A percentile compares a stretch with the other conserved stretches of the same genome.
phyloP scores from a whole-genome alignment of 92 coral and sea anemone genomes.

The Paramuricea clavata region DNA sequence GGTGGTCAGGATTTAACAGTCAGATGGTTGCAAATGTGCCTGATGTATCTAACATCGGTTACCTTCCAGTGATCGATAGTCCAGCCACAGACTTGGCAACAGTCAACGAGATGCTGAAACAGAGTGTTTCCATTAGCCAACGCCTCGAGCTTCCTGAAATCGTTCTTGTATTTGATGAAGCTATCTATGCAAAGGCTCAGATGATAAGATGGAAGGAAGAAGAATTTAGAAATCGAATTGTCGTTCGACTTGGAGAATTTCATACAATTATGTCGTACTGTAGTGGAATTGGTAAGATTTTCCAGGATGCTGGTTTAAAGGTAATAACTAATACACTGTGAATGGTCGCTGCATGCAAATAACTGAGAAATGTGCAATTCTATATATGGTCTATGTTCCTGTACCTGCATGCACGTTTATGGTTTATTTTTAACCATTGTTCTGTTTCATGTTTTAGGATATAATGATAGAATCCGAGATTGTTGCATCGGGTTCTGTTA shows the following conservation, averaged over 20 bases:
- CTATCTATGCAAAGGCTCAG: constrained; percentile 60
- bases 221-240: constrained; percentile 43
- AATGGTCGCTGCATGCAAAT: too few species aligned
- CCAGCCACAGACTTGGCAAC: constrained; percentile 73
- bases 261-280: constrained; percentile 51
- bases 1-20: constrained; percentile 45
- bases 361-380: too few species aligned
- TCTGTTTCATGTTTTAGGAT: not conserved
- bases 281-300: constrained; percentile 56
- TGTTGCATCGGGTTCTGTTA: constrained; percentile 20
- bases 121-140: constrained; percentile 62
- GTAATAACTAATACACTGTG: constrained; percentile 45
- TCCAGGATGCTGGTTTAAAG: constrained; percentile 57
- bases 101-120: constrained; percentile 50
- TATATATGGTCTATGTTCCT: too few species aligned
- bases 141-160: constrained; percentile 51
- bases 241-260: constrained; percentile 59
- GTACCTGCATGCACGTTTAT: too few species aligned
- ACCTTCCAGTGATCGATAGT: constrained; percentile 57
- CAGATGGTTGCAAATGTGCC: constrained; percentile 42
- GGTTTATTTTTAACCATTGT: too few species aligned
- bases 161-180: constrained; percentile 67
- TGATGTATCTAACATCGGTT: constrained; percentile 62
- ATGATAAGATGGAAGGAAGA: constrained; percentile 65
- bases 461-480: constrained; percentile 12